Conservation (phyloP, 2,797 vertebrate genomes). For the Cheirogaleus major region DNA sequence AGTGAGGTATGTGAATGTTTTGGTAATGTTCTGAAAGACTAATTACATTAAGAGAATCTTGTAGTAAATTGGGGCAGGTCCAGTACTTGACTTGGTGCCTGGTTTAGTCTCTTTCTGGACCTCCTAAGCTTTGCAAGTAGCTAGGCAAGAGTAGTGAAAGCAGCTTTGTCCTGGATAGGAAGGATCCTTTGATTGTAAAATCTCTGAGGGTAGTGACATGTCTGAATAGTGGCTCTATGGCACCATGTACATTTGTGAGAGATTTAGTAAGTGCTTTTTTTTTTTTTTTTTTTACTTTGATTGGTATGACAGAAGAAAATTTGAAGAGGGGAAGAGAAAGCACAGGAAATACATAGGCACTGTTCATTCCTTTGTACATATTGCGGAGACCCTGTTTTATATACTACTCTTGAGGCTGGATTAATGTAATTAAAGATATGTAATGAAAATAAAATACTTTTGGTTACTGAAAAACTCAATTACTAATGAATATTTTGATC, state of each 20-base stretch:
- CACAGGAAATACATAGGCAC: background rate
- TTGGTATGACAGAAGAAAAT: background rate
- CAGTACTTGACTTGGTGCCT: background rate
- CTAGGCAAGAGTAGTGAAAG: background rate
- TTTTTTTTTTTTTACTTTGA: background rate
- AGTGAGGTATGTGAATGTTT: background rate
- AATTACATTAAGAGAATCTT: background rate
- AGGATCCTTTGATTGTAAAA: background rate
- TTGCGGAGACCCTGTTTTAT: background rate
- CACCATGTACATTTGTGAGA: background rate
- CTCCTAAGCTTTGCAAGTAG: background rate
- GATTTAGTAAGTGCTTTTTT: background rate
- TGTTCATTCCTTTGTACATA: background rate
- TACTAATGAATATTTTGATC: background rate
- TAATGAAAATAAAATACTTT: slow-evolving; percentile 38
- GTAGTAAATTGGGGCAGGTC: background rate
- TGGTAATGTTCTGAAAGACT: background rate
- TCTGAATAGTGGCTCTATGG: background rate
- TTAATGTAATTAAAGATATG: background rate
- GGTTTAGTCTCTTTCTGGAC: background rate
- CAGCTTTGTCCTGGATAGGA: background rate
- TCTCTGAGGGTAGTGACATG: background rate
- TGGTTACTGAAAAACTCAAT: background rate
- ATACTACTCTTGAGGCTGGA: background rate
- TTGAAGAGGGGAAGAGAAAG: background rate